phyloP scores from a whole-genome alignment of 2,888 invertebrate genomes.

The Ectobius pallidus region DNA sequence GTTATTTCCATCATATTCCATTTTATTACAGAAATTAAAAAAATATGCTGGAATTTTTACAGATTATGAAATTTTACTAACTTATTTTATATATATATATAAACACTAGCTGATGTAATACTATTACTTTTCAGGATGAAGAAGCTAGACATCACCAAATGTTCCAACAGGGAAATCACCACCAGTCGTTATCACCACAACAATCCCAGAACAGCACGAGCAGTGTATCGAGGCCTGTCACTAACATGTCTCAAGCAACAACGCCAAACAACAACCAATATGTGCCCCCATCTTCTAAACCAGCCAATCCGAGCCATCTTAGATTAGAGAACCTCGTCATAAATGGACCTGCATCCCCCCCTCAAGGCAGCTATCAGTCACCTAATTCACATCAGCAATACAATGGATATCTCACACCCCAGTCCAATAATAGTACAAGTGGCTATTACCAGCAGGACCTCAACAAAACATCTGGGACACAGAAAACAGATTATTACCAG shows the following conservation, averaged over 20 bases:
- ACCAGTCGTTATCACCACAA: constrained; percentile 44
- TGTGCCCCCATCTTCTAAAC: constrained; percentile 44
- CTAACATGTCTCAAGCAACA: background rate
- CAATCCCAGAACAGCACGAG: background rate
- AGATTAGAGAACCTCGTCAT: constrained; percentile 54
- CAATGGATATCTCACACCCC: constrained; percentile 34
- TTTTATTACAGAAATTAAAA: too few relatives aligned
- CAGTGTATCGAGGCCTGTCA: background rate
- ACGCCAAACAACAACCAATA: constrained; percentile 29
- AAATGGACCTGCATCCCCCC: constrained; percentile 52
- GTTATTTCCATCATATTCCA: too few relatives aligned
- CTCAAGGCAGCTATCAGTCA: constrained; percentile 34
- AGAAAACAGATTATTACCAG: constrained; percentile 11
- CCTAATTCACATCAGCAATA: constrained; percentile 35
- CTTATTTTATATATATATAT: too few relatives aligned
- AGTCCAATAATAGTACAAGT: constrained; percentile 24
- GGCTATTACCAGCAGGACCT: constrained; percentile 24
- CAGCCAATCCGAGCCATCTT: constrained; percentile 50
- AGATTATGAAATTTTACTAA: too few relatives aligned
- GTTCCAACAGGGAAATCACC: constrained; percentile 53
- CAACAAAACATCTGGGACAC: background rate
- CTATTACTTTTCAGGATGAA: constrained; percentile 53
- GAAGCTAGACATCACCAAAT: constrained; percentile 57
- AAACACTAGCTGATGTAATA: too few relatives aligned
- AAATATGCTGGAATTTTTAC: too few relatives aligned